Conservation (phyloP, 2,113 vertebrate species). For the Blennius ocellaris region DNA sequence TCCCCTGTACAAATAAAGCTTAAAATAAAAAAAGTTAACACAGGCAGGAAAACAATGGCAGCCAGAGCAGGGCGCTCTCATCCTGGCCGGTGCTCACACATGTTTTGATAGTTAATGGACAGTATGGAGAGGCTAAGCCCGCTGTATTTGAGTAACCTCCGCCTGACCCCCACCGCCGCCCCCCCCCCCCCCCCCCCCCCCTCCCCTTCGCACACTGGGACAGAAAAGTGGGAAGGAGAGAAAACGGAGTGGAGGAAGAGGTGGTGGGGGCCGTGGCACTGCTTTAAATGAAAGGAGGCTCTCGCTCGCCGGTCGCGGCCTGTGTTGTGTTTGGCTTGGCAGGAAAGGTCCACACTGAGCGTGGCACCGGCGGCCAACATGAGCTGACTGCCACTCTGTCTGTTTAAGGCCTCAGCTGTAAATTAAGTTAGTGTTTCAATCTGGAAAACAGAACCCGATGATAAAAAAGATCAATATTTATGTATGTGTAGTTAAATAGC, state of each 20-base stretch:
- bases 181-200: constrained; percentile 25
- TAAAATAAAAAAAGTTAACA: constrained; percentile 54
- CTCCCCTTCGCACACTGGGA: constrained; percentile 43
- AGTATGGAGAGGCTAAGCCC: constrained; percentile 76
- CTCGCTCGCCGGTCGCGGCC: constrained; percentile 28
- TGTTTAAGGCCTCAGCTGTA: too few relatives aligned
- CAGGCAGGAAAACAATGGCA: constrained; percentile 68
- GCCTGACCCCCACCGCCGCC: constrained; percentile 69
- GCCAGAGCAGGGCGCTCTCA: constrained; percentile 67
- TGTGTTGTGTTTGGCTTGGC: constrained; percentile 73
- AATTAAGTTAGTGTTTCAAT: too few relatives aligned
- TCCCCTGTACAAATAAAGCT: constrained; percentile 54
- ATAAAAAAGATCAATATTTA: too few relatives aligned
- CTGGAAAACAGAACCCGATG: too few relatives aligned
- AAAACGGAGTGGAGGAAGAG: constrained; percentile 2
- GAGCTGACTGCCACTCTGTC: too few relatives aligned
- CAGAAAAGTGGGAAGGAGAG: constrained; percentile 38
- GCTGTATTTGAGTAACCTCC: constrained; percentile 85
- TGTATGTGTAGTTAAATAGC: too few relatives aligned
- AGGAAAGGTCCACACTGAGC: constrained; percentile 31
- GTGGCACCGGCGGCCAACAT: too few relatives aligned
- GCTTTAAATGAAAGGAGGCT: constrained; percentile 47
- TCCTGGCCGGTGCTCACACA: constrained; percentile 56
- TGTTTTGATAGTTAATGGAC: constrained; percentile 86
- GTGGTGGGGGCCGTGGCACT: constrained; percentile 6